A percentile compares a stretch with the other conserved stretches of the same genome.
These are phyloP conservation scores for Plecotus auritus DNA, from an alignment of 2,113 vertebrate species.

Conservation along the genomic window DNA sequence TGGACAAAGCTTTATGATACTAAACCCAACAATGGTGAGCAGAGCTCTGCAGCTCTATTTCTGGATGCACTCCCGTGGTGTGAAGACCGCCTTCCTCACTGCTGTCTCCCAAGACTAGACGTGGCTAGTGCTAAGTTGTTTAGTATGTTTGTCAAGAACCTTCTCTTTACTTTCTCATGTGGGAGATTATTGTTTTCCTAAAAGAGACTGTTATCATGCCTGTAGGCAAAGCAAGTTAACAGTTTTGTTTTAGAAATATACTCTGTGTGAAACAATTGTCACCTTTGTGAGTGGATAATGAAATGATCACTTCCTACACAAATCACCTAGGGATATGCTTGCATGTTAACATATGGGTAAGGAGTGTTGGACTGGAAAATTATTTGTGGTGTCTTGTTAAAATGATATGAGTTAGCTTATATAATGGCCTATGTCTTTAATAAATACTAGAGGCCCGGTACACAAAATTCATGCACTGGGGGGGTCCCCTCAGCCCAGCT, in stretches of 20 bases:
- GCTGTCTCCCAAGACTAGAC: not conserved
- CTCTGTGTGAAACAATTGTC: not conserved
- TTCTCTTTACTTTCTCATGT: not conserved
- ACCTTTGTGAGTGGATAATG: not conserved
- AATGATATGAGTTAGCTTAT: not conserved
- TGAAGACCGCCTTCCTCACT: not conserved
- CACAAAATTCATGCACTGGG: no score
- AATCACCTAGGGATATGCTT: not conserved
- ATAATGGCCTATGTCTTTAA: not conserved
- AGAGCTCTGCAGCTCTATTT: not conserved
- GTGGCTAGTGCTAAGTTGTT: not conserved
- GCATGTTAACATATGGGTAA: not conserved
- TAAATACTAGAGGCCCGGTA: not conserved
- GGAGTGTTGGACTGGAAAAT: not conserved
- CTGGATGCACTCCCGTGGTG: fast-evolving
- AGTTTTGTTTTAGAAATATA: slow-evolving; percentile 31
- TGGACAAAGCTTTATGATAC: not conserved
- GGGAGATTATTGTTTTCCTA: not conserved
- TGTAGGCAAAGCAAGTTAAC: not conserved
- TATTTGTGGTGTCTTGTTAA: not conserved
- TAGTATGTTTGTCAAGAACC: not conserved
- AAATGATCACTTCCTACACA: not conserved
- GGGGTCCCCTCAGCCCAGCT: no score
- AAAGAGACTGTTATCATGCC: not conserved
- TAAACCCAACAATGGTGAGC: not conserved